phyloP scores from a whole-genome alignment of 2,113 vertebrate genomes.

The Theropithecus gelada region DNA sequence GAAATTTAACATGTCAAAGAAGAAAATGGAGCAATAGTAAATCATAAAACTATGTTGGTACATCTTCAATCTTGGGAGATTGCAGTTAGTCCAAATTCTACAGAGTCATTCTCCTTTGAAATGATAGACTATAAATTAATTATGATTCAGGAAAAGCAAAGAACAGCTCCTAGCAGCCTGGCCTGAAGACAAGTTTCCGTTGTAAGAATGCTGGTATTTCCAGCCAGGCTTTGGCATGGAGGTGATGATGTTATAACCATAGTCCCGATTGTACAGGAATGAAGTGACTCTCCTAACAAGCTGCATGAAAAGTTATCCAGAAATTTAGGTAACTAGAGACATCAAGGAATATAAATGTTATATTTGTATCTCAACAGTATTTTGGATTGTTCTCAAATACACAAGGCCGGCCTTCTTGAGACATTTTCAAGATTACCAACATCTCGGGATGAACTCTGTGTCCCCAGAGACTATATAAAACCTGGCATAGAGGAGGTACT shows the following conservation, averaged over 20 bases:
- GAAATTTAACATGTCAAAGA: not conserved
- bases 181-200: not conserved
- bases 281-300: not conserved
- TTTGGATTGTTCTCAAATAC: conserved; percentile 18
- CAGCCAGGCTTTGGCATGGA: not conserved
- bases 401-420: not conserved
- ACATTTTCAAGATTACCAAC: not conserved
- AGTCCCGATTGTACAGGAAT: not conserved
- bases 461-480: not conserved
- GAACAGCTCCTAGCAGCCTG: not conserved
- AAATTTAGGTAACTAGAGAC: not conserved
- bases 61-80: conserved; percentile 20
- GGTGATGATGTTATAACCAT: not conserved
- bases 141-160: not conserved
- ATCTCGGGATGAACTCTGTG: not conserved
- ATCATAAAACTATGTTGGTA: not conserved
- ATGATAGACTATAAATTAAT: not conserved
- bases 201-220: not conserved
- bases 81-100: not conserved
- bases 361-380: not conserved
- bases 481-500: not conserved
- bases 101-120: not conserved
- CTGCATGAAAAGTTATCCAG: not conserved
- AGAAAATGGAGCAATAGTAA: not conserved
- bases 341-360: not conserved